Base-by-base conservation (phyloP, 2,797 vertebrate genomes). In the Podarcis siculus region DNA sequence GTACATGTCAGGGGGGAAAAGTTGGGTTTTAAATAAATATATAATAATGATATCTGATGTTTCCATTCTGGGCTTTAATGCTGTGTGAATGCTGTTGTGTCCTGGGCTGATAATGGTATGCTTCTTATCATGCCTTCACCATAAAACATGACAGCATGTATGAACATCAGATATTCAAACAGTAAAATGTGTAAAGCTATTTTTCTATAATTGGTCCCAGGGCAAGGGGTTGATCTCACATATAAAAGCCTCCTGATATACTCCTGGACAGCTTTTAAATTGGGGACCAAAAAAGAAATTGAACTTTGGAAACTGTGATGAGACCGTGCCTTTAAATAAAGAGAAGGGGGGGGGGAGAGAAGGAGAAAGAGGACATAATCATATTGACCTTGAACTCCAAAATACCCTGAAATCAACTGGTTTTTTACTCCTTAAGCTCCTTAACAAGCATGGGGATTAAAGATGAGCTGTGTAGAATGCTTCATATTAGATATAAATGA, bases 381-480 rank as follows among this genome's bases (percentile, higher is more conserved):
- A 96, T 93, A 96, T 96, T 97, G 96, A 97, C 97, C 97, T 97
- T 97, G 96, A 97, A 97, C 95, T 96, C 94, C 92, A 93, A 95
- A 97, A 96, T 96, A 95, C 95, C 95, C 95, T 95, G 94, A 96
- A 97, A 97, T 96, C 95, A 96, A 96, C 95, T 94, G 95, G 95
- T 95, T 97, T 97, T 89, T 96, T 96, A 94, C 89, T 96, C 95
- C 96, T 96, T 96, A 97, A 97, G 95, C 93, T 95, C 91, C 94
- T 97, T 97, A 97, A 96, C 95, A 97, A 97, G 96, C 94, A 82
- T 83, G 79, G 87, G 94, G 95, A 96, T 97, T 96, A 96, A 91
- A 95, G 92, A 90, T 32, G 90, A 95, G 93, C 90, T 89, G 91
- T 94, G 93, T 92, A 94, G 95, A 96, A 95, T 0, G 87, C 94